phyloP scores from a whole-genome alignment of 23 tunicate genomes.

The Trididemnum clinides region DNA sequence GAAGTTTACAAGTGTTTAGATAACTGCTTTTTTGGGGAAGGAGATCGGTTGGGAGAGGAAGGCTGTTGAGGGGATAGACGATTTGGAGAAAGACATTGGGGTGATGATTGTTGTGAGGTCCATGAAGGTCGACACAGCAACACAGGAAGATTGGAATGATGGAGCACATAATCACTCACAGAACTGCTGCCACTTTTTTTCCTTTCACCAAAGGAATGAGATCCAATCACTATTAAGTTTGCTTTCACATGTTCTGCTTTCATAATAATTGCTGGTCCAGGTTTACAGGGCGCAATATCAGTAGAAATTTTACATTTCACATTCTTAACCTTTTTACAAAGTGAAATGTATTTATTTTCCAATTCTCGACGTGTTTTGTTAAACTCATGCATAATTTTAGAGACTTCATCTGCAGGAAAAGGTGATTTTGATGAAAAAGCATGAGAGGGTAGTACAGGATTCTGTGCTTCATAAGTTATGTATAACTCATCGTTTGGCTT shows the following conservation, averaged over 20 bases:
- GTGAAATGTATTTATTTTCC: neutral
- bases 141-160: constrained; percentile 65
- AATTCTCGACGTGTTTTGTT: neutral
- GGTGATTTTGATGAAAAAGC: neutral
- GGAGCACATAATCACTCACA: constrained; percentile 69
- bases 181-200: constrained; percentile 45
- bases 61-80: too few relatives aligned
- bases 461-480: constrained; percentile 28
- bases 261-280: constrained; percentile 46
- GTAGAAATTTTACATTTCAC: neutral
- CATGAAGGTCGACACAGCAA: neutral
- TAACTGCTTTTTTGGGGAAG: too few relatives aligned
- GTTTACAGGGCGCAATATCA: neutral
- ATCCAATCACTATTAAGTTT: constrained; percentile 51
- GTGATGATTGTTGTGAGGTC: too few relatives aligned
- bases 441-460: constrained; percentile 37
- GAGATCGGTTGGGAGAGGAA: too few relatives aligned
- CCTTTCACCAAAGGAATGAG: constrained; percentile 34
- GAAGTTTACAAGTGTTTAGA: too few relatives aligned
- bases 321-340: neutral
- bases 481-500: constrained; percentile 27
- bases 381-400: neutral
- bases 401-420: constrained; percentile 22
- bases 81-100: too few relatives aligned
- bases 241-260: constrained; percentile 21